phyloP scores from a whole-genome alignment of 2,888 invertebrate genomes.

The Drosophila sordidula region DNA sequence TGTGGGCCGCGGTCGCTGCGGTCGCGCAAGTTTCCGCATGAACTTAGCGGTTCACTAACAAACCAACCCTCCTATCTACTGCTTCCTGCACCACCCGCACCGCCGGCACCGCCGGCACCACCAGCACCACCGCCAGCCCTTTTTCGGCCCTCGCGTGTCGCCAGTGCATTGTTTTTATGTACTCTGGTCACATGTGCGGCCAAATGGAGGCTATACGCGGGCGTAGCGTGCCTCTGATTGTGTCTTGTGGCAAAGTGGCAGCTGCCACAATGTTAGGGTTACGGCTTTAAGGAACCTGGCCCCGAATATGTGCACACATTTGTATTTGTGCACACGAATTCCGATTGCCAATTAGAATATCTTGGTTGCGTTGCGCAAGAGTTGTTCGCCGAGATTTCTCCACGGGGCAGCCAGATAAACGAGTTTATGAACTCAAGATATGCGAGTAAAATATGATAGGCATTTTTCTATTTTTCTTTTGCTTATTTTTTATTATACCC shows the following conservation, averaged over 20 bases:
- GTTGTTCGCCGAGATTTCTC: constrained; percentile 26
- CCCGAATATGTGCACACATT: constrained; percentile 2
- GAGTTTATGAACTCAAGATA: too few relatives aligned
- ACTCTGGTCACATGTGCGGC: constrained; percentile 50
- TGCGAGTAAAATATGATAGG: too few relatives aligned
- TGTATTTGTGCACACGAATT: constrained; percentile 17
- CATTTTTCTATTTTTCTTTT: too few relatives aligned
- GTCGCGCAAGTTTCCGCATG: constrained; percentile 71
- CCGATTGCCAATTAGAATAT: constrained; percentile 49
- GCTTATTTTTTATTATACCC: too few relatives aligned
- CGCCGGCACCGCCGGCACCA: too few relatives aligned
- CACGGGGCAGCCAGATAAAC: too few relatives aligned
- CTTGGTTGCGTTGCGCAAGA: constrained; percentile 25
- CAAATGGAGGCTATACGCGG: constrained; percentile 11
- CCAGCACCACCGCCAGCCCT: too few relatives aligned
- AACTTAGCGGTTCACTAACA: constrained; percentile 59
- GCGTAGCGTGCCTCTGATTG: constrained; percentile 38
- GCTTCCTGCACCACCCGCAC: neutral
- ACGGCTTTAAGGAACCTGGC: constrained; percentile 19
- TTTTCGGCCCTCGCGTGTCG: constrained; percentile 35
- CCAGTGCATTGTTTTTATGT: constrained; percentile 66
- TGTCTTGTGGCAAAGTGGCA: constrained; percentile 48
- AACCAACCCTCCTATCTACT: constrained; percentile 10
- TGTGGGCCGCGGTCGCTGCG: constrained; percentile 61
- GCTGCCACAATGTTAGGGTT: constrained; percentile 40